Evolutionary conservation across 2,113 vertebrate genomes (phyloP).

Genomic region (Cervus canadensis): DNA sequence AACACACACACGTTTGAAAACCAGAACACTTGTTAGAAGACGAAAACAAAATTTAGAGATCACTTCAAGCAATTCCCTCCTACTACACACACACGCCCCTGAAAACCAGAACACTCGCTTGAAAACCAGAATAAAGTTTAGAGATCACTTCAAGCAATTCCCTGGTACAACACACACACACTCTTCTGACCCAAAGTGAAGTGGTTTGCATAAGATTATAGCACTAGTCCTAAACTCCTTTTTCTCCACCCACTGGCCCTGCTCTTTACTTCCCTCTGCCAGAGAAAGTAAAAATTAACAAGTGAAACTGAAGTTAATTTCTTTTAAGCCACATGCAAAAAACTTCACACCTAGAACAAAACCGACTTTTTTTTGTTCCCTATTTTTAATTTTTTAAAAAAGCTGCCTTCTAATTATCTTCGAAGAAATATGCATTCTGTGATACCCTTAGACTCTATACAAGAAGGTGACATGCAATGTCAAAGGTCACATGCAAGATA

Average conservation of each 20-base stretch:
- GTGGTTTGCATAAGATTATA: background rate
- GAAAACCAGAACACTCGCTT: background rate
- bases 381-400: constrained; percentile 8
- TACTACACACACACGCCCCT: background rate
- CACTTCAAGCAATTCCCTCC: background rate
- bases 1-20: background rate
- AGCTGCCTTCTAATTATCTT: background rate
- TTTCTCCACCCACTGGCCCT: background rate
- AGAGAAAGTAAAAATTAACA: constrained; percentile 30
- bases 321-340: constrained; percentile 22
- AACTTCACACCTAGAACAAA: constrained; percentile 23
- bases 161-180: background rate
- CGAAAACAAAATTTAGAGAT: background rate
- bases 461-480: background rate
- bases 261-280: background rate
- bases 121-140: background rate
- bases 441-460: background rate
- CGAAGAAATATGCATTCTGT: constrained; percentile 18
- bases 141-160: background rate
- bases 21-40: background rate
- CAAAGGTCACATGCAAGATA: background rate
- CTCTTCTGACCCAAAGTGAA: background rate
- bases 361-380: constrained; percentile 25
- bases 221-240: background rate
- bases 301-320: constrained; percentile 36